Evolutionary conservation across 2,888 invertebrate genomes (phyloP), one percentile per base, ranked within the genome.

Genomic region (Orchesellides sinensis): DNA sequence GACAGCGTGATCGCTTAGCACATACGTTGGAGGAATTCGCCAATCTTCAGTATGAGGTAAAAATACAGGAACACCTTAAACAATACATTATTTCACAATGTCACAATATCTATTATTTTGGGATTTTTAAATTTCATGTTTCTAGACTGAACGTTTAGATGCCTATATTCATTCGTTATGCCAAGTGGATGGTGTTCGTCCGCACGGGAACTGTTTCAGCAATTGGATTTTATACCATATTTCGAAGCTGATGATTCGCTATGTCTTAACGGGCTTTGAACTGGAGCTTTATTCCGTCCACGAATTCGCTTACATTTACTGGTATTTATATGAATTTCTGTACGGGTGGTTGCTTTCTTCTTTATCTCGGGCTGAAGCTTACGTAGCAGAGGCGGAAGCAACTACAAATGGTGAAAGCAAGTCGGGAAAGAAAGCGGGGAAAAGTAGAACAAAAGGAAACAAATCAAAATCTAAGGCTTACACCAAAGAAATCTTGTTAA

Each of bases 211-310:
- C 0, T 97, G 96, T 90, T 96, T 96, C 89, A 96, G 96, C 73
- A 98, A 98, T 0, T 99, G 98, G 98, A 94, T 98, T 47, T 92
- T 99, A 85, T 98, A 98, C 91, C 97, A 98, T 90, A 96, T 97
- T 59, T 92, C 98, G 65, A 92, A 95, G 56, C 94, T 97, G 35
- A 98, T 98, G 97, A 95, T 97, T 88, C 95, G 97, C 89, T 98
- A 97, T 90, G 92, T 98, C 45, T 92, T 98, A 88, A 95, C 97
- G 23, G 98, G 98, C 0, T 96, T 99, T 89, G 98, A 98, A 90
- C 92, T 99, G 73, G 98, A 99, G 90, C 91, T 99, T 35, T 99
- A 98, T 91, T 96, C 97, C 80, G 94, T 95, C 25, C 98, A 98
- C 90, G 99, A 99, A 91, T 98, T 96, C 90, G 95, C 97, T 89